These are phyloP conservation scores for Scolopax mira DNA, from an alignment of 2,113 vertebrate species.

Conservation along the genomic window DNA sequence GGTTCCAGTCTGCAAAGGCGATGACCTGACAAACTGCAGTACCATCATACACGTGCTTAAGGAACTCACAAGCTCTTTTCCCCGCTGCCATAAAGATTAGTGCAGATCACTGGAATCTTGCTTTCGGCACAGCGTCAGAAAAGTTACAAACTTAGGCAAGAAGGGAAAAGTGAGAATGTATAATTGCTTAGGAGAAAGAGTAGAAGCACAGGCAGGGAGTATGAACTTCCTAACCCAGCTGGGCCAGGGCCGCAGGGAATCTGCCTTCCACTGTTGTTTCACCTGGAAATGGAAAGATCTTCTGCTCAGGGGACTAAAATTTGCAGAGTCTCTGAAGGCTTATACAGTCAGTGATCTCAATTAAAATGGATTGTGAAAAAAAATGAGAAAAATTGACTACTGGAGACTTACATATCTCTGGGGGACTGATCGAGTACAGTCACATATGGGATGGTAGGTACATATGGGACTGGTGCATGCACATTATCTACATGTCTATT, in stretches of 20 bases:
- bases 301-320: not conserved
- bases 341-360: not conserved
- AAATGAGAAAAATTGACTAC: not conserved
- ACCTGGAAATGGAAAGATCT: not conserved
- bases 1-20: not conserved
- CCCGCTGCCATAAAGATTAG: not conserved
- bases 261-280: not conserved
- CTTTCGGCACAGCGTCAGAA: not conserved
- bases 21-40: not conserved
- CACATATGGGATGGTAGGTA: not conserved
- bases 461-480: rapidly evolving
- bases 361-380: not conserved
- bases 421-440: not conserved
- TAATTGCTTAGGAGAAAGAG: not conserved
- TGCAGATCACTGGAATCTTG: not conserved
- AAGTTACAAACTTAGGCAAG: not conserved
- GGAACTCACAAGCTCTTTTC: not conserved
- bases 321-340: not conserved
- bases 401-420: not conserved
- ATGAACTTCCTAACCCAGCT: not conserved
- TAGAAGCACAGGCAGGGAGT: not conserved
- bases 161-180: not conserved
- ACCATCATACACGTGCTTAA: rapidly evolving
- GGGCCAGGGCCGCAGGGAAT: not conserved
- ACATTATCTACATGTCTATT: not conserved